A percentile compares a stretch with the other conserved stretches of the same genome.
Conservation (phyloP, 2,888 invertebrate genomes). For the Phoronis australis region DNA sequence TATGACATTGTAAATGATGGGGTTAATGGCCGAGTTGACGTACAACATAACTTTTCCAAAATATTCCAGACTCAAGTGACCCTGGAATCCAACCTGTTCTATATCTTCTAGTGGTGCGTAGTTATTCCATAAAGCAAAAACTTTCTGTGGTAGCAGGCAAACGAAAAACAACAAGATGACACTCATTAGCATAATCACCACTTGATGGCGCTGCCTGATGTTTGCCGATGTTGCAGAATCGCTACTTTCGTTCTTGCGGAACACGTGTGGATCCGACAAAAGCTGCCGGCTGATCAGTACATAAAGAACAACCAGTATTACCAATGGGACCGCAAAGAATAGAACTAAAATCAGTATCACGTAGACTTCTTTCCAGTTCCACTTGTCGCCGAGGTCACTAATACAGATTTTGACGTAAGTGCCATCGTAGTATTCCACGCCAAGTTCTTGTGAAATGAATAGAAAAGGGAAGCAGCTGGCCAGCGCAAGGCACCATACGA, state of each 20-base stretch:
- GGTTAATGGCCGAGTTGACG: neutral
- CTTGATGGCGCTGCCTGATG: neutral
- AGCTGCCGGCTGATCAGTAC: neutral
- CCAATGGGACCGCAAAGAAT: neutral
- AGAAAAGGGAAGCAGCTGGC: too few species aligned
- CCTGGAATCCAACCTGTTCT: neutral
- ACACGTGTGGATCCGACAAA: neutral
- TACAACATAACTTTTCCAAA: neutral
- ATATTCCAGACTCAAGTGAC: neutral
- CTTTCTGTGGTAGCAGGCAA: neutral
- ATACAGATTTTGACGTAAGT: neutral
- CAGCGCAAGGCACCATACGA: too few species aligned
- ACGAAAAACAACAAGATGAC: neutral
- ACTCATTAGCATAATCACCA: neutral
- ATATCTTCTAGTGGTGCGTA: neutral
- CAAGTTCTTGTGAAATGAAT: neutral
- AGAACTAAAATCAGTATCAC: neutral
- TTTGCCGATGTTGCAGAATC: neutral
- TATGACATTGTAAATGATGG: neutral
- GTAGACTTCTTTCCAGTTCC: neutral
- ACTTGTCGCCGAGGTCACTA: neutral
- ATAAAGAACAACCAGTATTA: neutral
- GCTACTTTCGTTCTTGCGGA: neutral
- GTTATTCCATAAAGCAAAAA: neutral
- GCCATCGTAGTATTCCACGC: neutral